Conservation (phyloP, 2,888 invertebrate genomes). For the Globia sparganii region DNA sequence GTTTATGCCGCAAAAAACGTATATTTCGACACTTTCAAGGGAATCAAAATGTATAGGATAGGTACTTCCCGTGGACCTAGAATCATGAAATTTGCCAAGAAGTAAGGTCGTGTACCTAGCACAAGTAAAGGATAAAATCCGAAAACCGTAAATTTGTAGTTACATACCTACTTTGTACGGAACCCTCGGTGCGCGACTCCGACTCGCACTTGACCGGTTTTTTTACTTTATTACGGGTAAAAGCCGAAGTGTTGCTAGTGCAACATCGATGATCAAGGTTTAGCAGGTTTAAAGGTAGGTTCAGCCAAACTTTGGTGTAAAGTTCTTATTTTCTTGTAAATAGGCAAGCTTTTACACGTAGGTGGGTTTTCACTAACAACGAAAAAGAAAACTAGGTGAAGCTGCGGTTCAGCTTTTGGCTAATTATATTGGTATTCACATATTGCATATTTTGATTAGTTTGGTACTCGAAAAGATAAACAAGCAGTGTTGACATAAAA, state of each 20-base stretch:
- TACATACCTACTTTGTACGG: no score
- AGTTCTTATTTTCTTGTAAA: neutral
- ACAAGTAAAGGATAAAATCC: no score
- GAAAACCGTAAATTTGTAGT: no score
- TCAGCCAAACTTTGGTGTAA: neutral
- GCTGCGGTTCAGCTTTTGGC: neutral
- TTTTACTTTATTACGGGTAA: no score
- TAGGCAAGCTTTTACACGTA: neutral
- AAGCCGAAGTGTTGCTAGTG: neutral
- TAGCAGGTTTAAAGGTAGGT: neutral
- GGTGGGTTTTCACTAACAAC: neutral
- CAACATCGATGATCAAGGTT: neutral
- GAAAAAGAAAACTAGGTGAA: neutral
- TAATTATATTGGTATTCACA: neutral
- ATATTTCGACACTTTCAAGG: no score
- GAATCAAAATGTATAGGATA: no score
- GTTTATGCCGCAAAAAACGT: no score
- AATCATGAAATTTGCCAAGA: no score
- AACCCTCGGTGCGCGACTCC: no score
- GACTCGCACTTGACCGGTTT: no score
- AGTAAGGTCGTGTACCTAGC: no score
- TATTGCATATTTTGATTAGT: neutral
- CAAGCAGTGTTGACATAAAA: neutral
- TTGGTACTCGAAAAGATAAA: conserved; percentile 2
- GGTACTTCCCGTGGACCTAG: no score